A percentile compares a stretch with the other conserved stretches of the same genome.
Evolutionary conservation across 2,113 vertebrate species (phyloP).

Genomic region (Ardeotis arabs): DNA sequence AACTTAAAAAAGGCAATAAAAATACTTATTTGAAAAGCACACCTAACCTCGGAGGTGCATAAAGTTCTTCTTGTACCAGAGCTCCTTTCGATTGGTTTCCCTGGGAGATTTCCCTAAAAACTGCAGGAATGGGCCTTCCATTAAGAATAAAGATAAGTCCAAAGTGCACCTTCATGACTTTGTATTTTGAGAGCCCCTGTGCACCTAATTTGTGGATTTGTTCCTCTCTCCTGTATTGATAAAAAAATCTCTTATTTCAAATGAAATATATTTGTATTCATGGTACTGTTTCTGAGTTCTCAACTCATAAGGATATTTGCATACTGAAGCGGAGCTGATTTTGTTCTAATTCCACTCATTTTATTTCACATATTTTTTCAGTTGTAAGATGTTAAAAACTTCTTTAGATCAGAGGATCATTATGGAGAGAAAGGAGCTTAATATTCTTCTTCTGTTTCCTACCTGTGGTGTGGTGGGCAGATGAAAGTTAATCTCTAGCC

Average conservation of each 20-base stretch:
- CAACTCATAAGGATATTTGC: neutral
- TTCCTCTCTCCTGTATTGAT: neutral
- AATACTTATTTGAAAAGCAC: slow-evolving; percentile 1
- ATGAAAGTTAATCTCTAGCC: neutral
- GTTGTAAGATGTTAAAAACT: neutral
- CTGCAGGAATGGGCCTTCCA: neutral
- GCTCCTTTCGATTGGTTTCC: neutral
- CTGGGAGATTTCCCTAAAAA: neutral
- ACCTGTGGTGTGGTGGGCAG: neutral
- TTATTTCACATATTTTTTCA: neutral
- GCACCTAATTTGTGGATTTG: neutral
- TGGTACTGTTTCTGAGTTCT: neutral
- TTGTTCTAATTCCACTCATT: slow-evolving; percentile 22
- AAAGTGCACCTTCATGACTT: neutral
- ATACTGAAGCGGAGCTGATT: slow-evolving; percentile 1
- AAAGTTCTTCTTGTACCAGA: neutral
- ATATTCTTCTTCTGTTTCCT: neutral
- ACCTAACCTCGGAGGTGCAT: neutral
- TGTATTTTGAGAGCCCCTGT: neutral
- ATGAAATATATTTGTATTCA: slow-evolving; percentile 20
- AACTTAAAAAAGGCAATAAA: slow-evolving; percentile 18
- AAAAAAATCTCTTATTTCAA: neutral
- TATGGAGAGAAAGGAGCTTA: neutral
- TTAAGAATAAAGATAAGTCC: neutral
- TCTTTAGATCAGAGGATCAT: neutral